Base-by-base conservation (phyloP, 2,113 vertebrate genomes). In the Sylvicapra grimmia region DNA sequence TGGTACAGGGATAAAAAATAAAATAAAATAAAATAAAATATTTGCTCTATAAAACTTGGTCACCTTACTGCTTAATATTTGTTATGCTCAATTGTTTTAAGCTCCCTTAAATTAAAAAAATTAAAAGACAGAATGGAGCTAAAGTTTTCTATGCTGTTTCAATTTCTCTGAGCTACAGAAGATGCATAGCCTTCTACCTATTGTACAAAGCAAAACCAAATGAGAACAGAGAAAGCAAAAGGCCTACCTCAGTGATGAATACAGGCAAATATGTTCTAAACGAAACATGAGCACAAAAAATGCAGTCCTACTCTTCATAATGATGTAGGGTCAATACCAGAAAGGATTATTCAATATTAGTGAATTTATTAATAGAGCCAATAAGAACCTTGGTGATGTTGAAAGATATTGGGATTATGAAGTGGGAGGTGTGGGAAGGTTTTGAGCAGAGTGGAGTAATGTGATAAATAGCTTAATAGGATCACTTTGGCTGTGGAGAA, bases 281-380 rank as follows among this genome's bases (percentile, higher is more conserved):
- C 0, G 65, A 95, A 89, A 77, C 8, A n/a, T 7, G 59, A 65
- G 27, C 25, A 65, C 19, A n/a, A 8, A 29, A 49, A 40, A 54
- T 9, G 10, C 47, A 31, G 1, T 18, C n/a, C 0, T 49, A 5
- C 3, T 25, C 23, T 29, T 7, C 4, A 4, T 25, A 33, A 7
- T 8, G 12, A 40, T 33, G 29, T 19, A 2, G 25, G 56, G 47
- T 33, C 5, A 6, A 7, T 44, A 6, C 33, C 11, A 8, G 90
- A n/a, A 56, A 49, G 31, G 53, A 61, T 44, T 47, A 19, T 23
- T 65, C 10, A 1, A 0, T 44, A 44, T 82, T 68, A 19, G 65
- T 27, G 27, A 92, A 61, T 19, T 5, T 13, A 6, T 63, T 31
- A 23, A 61, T 16, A 44, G 89, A 63, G 27, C 31, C 65, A 44